phyloP scores from a whole-genome alignment of 2,888 invertebrate genomes.

The Oscheius sp. region DNA sequence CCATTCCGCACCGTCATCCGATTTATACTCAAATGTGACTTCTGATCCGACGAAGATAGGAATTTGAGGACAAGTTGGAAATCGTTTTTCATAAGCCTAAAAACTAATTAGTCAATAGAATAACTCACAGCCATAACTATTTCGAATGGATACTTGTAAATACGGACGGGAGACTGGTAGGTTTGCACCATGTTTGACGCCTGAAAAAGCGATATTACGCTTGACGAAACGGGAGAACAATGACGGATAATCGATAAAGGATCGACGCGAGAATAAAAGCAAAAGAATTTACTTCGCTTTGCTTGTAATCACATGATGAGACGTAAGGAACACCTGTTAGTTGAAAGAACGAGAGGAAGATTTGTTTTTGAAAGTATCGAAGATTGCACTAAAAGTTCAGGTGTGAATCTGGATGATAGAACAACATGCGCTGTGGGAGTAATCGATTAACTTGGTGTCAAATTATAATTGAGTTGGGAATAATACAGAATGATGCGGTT shows the following conservation, averaged over 20 bases:
- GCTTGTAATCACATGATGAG: too few relatives aligned
- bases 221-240: conserved; percentile 4
- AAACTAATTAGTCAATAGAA: conserved; percentile 30
- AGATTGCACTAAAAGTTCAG: too few relatives aligned
- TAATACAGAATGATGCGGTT: too few relatives aligned
- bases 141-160: conserved; percentile 93
- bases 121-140: conserved; percentile 88
- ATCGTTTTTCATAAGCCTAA: conserved; percentile 91
- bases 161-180: conserved; percentile 90
- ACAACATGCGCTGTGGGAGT: too few relatives aligned
- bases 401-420: too few relatives aligned
- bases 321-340: too few relatives aligned
- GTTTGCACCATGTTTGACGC: conserved; percentile 84
- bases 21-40: conserved; percentile 79
- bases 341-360: too few relatives aligned
- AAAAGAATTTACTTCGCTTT: too few relatives aligned
- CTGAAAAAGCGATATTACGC: too few relatives aligned
- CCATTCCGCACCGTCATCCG: conserved; percentile 80
- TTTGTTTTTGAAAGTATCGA: too few relatives aligned
- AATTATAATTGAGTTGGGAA: too few relatives aligned
- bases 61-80: conserved; percentile 91
- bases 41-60: conserved; percentile 90
- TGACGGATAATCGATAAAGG: background rate
- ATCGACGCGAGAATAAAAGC: background rate
- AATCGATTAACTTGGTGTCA: too few relatives aligned